Evolutionary conservation across 2,888 invertebrate genomes (phyloP), one percentile per base, ranked within the genome.

Genomic region (Nemotelus pantherinus): DNA sequence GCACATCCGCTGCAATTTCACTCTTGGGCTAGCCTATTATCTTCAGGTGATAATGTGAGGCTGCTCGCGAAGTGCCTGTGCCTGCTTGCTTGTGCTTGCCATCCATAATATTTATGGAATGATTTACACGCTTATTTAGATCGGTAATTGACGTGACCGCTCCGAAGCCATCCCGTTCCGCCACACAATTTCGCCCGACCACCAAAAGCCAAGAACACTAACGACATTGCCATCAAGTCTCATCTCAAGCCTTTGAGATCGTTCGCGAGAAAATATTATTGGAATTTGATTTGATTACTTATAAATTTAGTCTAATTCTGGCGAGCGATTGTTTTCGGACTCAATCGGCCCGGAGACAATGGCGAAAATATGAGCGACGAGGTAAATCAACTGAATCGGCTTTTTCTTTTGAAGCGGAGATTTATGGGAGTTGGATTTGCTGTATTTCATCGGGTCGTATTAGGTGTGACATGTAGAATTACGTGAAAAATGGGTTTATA

Each of bases 41-140:
- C 58, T 77, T 63, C 50, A 57, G 74, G 48, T 74, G 44, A 74
- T 74, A 74, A 74, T 74, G 64, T 63, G 63, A 55, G 44, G 64
- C 60, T 55, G 44, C 50, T 68, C 68, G n/a, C n/a, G 48, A 50
- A 53, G 50, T 68, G 50, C 44, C 68, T 68, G 68, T 53, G 39
- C 53, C 68, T 53, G 25, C 25, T 25, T 25, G 25, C 25, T 25
- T 25, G 25, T 25, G 25, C 25, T 25, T 25, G 25, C 25, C 25
- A 25, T 25, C 25, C 25, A 25, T 25, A 25, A 25, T 74, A 74
- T 63, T 74, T 74, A 74, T 63, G 74, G 57, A 48, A 74, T 74
- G 74, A 74, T 74, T 74, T 74, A 74, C 60, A 60, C 74, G 63
- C 60, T 74, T 63, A 74, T 74, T 74, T 63, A 60, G 74, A 74